Percentiles rank a stretch among this genome's conserved stretches.
These are phyloP conservation scores for Myiotriccus ornatus DNA, from an alignment of 2,797 vertebrate species.

Conservation along the genomic window DNA sequence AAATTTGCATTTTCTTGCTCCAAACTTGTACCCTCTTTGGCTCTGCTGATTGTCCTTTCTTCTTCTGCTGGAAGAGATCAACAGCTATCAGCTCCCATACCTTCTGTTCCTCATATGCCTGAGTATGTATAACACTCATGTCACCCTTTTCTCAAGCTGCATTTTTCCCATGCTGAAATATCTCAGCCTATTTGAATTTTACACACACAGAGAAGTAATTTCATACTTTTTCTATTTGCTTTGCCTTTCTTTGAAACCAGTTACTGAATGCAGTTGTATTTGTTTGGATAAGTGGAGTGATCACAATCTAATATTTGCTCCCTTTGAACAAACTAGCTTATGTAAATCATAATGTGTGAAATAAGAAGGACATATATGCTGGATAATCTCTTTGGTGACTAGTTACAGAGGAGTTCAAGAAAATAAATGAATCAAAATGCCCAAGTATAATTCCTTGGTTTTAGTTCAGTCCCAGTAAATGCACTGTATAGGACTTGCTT, in stretches of 20 bases:
- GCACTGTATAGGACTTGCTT: background rate
- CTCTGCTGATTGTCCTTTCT: background rate
- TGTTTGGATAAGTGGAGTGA: background rate
- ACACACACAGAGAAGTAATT: accelerated
- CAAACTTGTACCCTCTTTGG: background rate
- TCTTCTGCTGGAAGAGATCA: background rate
- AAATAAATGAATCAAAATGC: background rate
- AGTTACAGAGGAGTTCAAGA: background rate
- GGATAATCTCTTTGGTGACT: background rate
- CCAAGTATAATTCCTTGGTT: background rate
- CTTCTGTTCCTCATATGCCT: background rate
- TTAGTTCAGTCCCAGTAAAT: background rate
- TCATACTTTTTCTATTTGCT: background rate
- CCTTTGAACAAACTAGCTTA: background rate
- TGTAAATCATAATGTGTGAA: background rate
- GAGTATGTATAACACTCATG: background rate
- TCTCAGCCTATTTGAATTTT: background rate
- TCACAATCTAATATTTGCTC: background rate
- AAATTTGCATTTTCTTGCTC: background rate
- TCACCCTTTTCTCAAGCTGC: background rate
- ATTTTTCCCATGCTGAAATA: background rate
- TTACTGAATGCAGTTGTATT: background rate
- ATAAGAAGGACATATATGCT: background rate
- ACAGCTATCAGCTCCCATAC: background rate
- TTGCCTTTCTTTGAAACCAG: background rate